Evolutionary conservation across 2,888 invertebrate species (phyloP), one percentile per base, ranked within the genome.

Genomic region (Sabatieria punctata): DNA sequence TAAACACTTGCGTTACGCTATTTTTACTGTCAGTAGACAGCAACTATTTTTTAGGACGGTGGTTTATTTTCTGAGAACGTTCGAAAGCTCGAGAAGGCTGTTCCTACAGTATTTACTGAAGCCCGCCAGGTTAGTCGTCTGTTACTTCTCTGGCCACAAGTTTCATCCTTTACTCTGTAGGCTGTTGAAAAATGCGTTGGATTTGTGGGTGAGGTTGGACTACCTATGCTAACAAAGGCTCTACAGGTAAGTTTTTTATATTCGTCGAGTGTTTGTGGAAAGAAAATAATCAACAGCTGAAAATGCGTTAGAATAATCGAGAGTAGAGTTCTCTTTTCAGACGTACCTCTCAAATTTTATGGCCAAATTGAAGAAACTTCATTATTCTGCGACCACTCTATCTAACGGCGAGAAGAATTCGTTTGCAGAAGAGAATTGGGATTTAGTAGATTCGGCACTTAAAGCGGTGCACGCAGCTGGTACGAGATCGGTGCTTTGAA

Each of bases 191-290:
- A 80, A 1, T 82, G 82, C 58, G 70, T 73, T 44, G 65, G 73
- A 43, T 76, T 83, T 47, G 80, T 80, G 2, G 76, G 78, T 61
- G 76, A 77, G 45, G 77, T 76, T 59, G 76, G 73, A 15, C 73
- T 73, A 60, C 66, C 71, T 15, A 69, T 70, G 23, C 62, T 76
- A 21, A 53, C 74, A n/a, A 68, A 69, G 48, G 73, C 75, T 13
- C 62, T 75, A 37, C 70, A 71, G 58, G 74, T 74, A 63, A 50
- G 60, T 40, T 21, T 26, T 4, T 8, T 18, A 6, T 11, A 19
- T 11, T 22, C 6, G 15, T 41, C 15, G 11, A 18, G 19, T 18
- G 11, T 6, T 24, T 15, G 23, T 15, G 6, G 15, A 30, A 15
- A 11, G 30, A 30, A 8, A 15, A 11, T 30, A 8, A 30, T 8